Conservation (phyloP, 2,113 vertebrate species). For the Aptenodytes forsteri region DNA sequence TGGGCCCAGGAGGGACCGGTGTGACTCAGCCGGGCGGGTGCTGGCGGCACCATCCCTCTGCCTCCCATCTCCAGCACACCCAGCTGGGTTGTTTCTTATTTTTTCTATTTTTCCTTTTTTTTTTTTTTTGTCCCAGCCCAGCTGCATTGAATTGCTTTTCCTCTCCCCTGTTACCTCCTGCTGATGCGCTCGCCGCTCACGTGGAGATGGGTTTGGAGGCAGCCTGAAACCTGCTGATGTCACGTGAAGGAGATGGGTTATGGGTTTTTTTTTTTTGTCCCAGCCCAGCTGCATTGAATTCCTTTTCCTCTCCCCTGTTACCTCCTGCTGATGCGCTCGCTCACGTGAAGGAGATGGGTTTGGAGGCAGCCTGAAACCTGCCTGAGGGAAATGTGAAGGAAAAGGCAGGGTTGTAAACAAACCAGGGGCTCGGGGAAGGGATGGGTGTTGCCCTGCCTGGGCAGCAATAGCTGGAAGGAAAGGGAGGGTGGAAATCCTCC, state of each 20-base stretch:
- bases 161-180: not conserved
- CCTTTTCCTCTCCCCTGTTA: not conserved
- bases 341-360: not conserved
- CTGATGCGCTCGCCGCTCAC: not conserved
- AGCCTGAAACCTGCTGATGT: not conserved
- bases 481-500: not conserved
- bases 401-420: not conserved
- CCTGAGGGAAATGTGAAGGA: not conserved
- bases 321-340: not conserved
- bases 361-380: not conserved
- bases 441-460: not conserved
- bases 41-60: not conserved
- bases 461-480: constrained; percentile 50
- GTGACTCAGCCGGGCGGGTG: not conserved
- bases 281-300: not conserved
- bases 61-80: not conserved
- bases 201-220: not conserved
- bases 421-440: not conserved
- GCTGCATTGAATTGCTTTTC: not conserved
- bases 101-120: not conserved
- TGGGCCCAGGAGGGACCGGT: not conserved
- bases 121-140: not conserved
- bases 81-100: not conserved
- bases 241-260: too few species aligned
- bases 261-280: not conserved